A percentile compares a stretch with the other conserved stretches of the same genome.
These are phyloP conservation scores for Popillia japonica DNA, from an alignment of 1,140 invertebrate genomes.

Conservation along the genomic window DNA sequence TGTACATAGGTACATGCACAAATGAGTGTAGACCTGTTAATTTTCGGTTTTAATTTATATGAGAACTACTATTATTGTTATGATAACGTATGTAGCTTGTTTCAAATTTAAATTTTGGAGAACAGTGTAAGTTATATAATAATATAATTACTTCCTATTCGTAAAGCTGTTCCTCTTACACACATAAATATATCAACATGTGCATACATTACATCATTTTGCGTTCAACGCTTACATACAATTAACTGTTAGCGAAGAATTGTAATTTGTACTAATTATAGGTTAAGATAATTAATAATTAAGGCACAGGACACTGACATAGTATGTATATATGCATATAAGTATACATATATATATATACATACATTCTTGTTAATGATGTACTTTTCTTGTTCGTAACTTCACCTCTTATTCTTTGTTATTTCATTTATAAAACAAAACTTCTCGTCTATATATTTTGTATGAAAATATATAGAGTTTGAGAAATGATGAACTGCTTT, in stretches of 20 bases:
- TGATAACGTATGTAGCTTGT: no score
- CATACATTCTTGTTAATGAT: slow-evolving; percentile 39
- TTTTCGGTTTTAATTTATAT: not conserved
- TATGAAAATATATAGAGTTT: not conserved
- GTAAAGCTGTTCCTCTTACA: no score
- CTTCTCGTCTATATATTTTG: not conserved
- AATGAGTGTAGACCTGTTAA: not conserved
- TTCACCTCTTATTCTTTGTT: not conserved
- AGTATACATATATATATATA: no score
- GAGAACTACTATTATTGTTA: not conserved
- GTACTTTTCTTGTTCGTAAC: slow-evolving; percentile 17
- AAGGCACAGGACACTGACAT: slow-evolving; percentile 77
- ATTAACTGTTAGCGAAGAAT: not conserved
- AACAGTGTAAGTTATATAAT: no score
- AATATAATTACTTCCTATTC: no score
- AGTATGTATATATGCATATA: slow-evolving; percentile 35
- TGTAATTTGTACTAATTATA: slow-evolving; percentile 22
- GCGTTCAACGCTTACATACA: not conserved
- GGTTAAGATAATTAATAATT: slow-evolving; percentile 41
- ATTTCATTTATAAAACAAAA: not conserved
- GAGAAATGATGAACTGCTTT: slow-evolving; percentile 23
- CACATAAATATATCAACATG: no score
- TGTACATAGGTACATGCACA: no score
- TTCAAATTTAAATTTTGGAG: no score
- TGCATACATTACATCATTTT: not conserved